Base-by-base conservation (phyloP, 2,888 invertebrate genomes). In the Darwinula stevensoni region DNA sequence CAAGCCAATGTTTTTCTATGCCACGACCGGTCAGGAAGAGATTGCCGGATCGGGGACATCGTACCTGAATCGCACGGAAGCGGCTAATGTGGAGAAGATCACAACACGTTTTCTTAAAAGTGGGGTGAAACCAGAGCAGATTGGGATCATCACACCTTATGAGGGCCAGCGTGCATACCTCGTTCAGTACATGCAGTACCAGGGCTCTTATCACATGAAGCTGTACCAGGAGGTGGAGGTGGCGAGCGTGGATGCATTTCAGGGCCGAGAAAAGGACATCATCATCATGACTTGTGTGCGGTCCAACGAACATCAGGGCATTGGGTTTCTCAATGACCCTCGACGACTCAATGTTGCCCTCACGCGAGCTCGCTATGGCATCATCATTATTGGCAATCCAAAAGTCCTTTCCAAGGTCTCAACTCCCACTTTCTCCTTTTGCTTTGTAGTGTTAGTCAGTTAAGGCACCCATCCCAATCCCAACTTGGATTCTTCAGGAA, bases 261-360 rank as follows among this genome's bases (percentile, higher is more conserved):
- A 94, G 52, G 97, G 97, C 1, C 62, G 97, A 31, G 97, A 99
- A 48, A 99, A 99, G 47, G 97, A 99, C 47, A 76, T 94, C 35
- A 97, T 99, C 40, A 86, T 99, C 33, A 78, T 99, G 72, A 91
- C 91, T 0, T 97, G 94, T 53, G 97, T 99, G 2, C 65, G 97
- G 32, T 86, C 91, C 4, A 97, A 97, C 48, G 94, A 94, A 47
- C 82, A 91, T 46, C 91, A 94, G 50, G 94, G 88, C 27, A 97
- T 99, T 44, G 97, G 97, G 1, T 99, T 99, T 51, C 59, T 99
- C 26, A 91, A 88, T 47, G 97, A 99, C 52, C 94, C 97, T 1
- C 62, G 97, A 2, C 72, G 97, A 33, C 59, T 99, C 31, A 99
- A 99, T 55, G 97, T 99, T 1, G 97, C 97, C 0, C 54, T 99